Evolutionary conservation across 2,797 vertebrate genomes (phyloP), one percentile per base, ranked within the genome.

Genomic region (Sebastes diaconus): DNA sequence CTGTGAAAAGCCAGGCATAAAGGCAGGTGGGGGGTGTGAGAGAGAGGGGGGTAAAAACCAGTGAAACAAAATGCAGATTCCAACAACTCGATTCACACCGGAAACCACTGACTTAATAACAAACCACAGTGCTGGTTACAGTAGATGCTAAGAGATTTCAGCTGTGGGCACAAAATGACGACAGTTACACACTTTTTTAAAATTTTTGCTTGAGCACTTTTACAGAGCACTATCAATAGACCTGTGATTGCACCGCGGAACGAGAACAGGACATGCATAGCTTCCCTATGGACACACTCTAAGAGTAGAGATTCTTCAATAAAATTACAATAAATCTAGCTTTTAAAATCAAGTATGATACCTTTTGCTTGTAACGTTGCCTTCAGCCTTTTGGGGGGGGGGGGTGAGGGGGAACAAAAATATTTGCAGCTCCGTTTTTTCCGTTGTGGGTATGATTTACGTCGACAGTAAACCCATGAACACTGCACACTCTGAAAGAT

Each of bases 241-340:
- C 93, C 93, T 92, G 75, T 59, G 82, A 90, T 93, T 92, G 87
- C 83, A 94, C 92, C 83, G 94, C 84, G 79, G 87, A 89, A 95
- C 90, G 91, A 94, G 91, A 91, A 95, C 93, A 93, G 94, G 90
- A 95, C 96, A 96, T 97, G 97, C 96, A 96, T 95, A 95, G 95
- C 96, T 96, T 95, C 93, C 95, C 94, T 95, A 96, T 93, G 86
- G 92, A 95, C 94, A 94, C 93, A 90, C 93, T 93, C 93, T 93
- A 95, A 90, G 86, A 93, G 87, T 83, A 85, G 93, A 95, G 92
- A 94, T 91, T 94, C 91, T 92, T 93, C 67, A 87, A 87, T 91
- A 91, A 95, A 95, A 94, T 90, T 79, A 95, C 94, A 93, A 90
- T 87, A 93, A 95, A 93, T 93, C 91, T 92, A 95, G 92, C 92